Evolutionary conservation across 2,113 vertebrate genomes (phyloP).

Genomic region (Pipra filicauda): DNA sequence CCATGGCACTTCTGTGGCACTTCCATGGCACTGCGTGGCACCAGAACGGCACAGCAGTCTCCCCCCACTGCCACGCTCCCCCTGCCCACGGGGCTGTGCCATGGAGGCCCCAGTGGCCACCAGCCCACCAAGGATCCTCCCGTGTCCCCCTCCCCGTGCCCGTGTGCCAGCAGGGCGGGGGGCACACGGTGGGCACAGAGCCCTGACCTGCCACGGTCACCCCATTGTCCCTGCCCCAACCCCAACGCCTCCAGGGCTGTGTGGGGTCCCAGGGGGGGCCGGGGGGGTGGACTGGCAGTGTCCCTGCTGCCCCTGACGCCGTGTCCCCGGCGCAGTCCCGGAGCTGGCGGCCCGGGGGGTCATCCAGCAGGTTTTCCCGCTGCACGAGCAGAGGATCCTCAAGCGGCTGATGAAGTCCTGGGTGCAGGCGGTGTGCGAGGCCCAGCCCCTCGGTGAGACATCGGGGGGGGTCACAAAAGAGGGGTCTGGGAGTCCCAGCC

Average conservation of each 20-base stretch:
- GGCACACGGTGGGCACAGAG: background rate
- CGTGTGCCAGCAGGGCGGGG: background rate
- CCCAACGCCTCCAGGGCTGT: no score
- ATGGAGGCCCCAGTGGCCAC: accelerated
- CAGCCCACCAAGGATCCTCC: background rate
- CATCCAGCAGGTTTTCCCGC: conserved; percentile 93
- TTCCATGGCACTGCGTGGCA: background rate
- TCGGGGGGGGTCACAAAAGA: background rate
- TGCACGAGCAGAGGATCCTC: conserved; percentile 94
- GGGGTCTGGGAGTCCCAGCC: background rate
- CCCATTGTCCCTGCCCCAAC: no score
- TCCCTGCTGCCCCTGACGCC: background rate
- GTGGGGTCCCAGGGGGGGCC: background rate
- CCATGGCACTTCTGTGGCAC: background rate
- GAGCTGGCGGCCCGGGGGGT: conserved; percentile 90
- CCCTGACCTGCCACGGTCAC: background rate
- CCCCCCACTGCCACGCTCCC: background rate
- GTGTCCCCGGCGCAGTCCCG: conserved; percentile 74
- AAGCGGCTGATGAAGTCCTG: conserved; percentile 95
- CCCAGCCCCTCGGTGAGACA: conserved; percentile 85
- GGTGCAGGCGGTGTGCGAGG: conserved; percentile 95
- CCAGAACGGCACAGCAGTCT: background rate
- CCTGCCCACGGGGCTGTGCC: background rate
- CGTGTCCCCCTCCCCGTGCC: background rate
- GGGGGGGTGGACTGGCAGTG: accelerated